Evolutionary conservation across 2,888 invertebrate species (phyloP).

Genomic region (Epinotia ramella): DNA sequence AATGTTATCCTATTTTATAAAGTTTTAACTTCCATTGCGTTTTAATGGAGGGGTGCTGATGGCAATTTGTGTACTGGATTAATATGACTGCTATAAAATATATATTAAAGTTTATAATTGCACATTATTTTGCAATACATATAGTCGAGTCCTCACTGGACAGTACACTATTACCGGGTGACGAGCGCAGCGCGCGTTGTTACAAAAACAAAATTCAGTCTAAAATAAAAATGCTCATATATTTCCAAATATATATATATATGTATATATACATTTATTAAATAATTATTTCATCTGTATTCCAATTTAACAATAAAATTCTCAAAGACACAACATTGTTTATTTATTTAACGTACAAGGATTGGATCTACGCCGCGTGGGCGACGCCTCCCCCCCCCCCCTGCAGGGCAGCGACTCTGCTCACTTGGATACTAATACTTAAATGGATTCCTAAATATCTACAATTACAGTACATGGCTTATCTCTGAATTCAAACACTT

Average conservation of each 20-base stretch:
- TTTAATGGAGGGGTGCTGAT: neutral
- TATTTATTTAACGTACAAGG: constrained; percentile 78
- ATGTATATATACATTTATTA: constrained; percentile 82
- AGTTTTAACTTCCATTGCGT: constrained; percentile 29
- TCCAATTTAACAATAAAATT: constrained; percentile 86
- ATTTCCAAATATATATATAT: constrained; percentile 83
- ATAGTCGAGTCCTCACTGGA: too few relatives aligned
- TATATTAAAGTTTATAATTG: too few relatives aligned
- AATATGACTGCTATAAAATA: neutral
- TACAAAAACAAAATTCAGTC: constrained; percentile 28
- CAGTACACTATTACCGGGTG: neutral
- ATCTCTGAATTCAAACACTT: neutral
- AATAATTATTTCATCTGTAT: constrained; percentile 84
- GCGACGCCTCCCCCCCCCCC: neutral
- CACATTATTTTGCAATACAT: too few relatives aligned
- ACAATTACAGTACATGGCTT: neutral
- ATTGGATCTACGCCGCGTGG: constrained; percentile 61
- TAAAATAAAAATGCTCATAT: constrained; percentile 64
- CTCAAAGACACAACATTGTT: constrained; percentile 85
- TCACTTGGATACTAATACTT: neutral
- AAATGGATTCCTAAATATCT: neutral
- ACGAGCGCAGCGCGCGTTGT: neutral
- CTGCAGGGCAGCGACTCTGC: neutral
- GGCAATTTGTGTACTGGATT: constrained; percentile 5
- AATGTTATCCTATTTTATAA: constrained; percentile 40